Evolutionary conservation across 2,113 vertebrate genomes (phyloP), one percentile per base, ranked within the genome.

Genomic region (Cochlearius cochlearius): DNA sequence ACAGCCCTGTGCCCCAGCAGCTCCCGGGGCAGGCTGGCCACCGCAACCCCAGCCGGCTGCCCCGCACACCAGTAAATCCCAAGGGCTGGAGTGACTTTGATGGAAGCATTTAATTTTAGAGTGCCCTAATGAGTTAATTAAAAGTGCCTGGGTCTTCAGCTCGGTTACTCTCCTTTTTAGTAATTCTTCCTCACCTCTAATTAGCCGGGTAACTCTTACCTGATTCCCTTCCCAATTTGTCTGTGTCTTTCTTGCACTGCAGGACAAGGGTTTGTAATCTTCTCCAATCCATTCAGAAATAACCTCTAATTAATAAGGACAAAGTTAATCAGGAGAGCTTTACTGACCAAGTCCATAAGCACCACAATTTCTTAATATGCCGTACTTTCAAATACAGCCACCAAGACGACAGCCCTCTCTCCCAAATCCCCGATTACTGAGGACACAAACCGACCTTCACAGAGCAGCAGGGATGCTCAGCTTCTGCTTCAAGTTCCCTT

Each of bases 21-120:
- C 41, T 11, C 56, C 34, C 23, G 3, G 4, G 7, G 41, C 12
- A 64, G 11, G 14, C 7, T 0, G 0, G 34, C 13, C 10, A 45
- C 38, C 23, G 34, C 36, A 32, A 34, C 34, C 29, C 43, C 2
- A 2, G 45, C 12, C 4, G 20, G 73, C 34, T 43, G 66, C 76
- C n/a, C 3, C 2, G 0, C 38, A 5, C 5, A 5, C 10, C 39
- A 17, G 30, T 12, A 20, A 26, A 64, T 22, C 66, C 38, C 60
- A 68, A 50, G 34, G 38, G n/a, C 29, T 5, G 4, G 23, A 43
- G 39, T 41, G 56, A 63, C 90, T 77, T 55, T 47, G 52, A 74
- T 8, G 30, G 22, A 63, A 81, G 25, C 12, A 29, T 21, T 91
- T 67, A 4, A 78, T 78, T 94, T 87, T 7, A 32, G 8, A 45